Conservation (phyloP, 2,888 invertebrate species). For the Conus canariensis region DNA sequence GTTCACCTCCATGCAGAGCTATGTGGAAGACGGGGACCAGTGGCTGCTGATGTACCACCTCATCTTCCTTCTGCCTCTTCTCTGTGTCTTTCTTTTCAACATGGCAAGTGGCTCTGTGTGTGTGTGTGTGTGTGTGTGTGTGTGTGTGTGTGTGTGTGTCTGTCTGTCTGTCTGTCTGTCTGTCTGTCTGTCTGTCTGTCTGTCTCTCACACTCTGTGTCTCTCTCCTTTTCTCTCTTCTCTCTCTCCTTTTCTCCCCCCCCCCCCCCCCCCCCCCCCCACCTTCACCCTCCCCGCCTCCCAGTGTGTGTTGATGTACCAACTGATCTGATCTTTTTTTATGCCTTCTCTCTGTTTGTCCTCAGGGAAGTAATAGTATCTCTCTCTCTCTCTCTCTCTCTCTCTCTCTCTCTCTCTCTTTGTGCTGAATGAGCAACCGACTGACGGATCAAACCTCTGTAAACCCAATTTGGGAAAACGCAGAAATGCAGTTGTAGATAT, state of each 20-base stretch:
- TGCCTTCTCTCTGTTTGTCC: too few species aligned
- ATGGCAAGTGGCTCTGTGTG: conserved; percentile 46
- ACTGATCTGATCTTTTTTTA: too few species aligned
- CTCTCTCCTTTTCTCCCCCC: neutral
- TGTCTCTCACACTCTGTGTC: neutral
- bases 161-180: neutral
- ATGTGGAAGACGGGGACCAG: conserved; percentile 38
- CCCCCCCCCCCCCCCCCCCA: too few species aligned
- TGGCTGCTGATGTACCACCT: conserved; percentile 50
- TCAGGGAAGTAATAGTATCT: neutral
- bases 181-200: neutral
- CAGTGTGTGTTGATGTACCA: too few species aligned
- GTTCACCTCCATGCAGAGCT: conserved; percentile 10
- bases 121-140: conserved; percentile 11
- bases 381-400: neutral
- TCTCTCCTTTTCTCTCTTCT: neutral
- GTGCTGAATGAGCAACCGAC: neutral
- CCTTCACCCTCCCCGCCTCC: too few species aligned
- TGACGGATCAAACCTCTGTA: too few species aligned
- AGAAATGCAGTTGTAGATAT: too few species aligned
- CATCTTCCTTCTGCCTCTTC: conserved; percentile 53
- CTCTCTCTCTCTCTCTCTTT: neutral
- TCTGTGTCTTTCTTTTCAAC: conserved; percentile 52
- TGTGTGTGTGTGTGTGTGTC: neutral
- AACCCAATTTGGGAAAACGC: too few species aligned